These are phyloP conservation scores for Microctenopoma lineatum DNA, from an alignment of 2,797 vertebrate species.

Conservation along the genomic window DNA sequence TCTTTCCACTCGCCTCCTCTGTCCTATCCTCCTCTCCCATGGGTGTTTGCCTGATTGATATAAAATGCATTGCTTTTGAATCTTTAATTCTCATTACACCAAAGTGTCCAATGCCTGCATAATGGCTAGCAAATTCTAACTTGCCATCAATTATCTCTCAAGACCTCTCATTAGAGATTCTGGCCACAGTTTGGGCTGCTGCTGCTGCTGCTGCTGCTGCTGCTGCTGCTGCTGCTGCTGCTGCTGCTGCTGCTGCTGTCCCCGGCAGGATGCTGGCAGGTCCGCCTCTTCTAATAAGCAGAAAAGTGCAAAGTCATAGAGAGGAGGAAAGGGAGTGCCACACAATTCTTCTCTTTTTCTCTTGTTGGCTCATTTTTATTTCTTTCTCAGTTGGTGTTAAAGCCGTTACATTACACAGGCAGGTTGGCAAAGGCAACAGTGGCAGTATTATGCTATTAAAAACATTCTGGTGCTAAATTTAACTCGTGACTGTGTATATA, in stretches of 20 bases:
- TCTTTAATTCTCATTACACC: constrained; percentile 79
- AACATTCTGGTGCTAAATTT: neutral
- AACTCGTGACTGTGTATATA: neutral
- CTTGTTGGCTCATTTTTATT: constrained; percentile 37
- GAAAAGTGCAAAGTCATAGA: constrained; percentile 81
- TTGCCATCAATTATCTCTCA: constrained; percentile 69
- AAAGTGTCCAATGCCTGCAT: constrained; percentile 51
- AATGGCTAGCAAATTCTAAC: constrained; percentile 68
- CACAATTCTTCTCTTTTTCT: constrained; percentile 19
- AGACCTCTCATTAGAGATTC: constrained; percentile 78
- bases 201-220: constrained; percentile 49
- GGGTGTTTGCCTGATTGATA: constrained; percentile 71
- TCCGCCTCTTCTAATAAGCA: constrained; percentile 65
- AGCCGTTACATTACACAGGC: constrained; percentile 21
- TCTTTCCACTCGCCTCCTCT: neutral
- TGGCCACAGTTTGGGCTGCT: constrained; percentile 60
- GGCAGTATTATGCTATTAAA: neutral
- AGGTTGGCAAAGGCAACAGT: constrained; percentile 1
- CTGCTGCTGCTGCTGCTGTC: constrained; percentile 53
- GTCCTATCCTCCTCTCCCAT: constrained; percentile 26
- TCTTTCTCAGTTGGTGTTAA: constrained; percentile 10
- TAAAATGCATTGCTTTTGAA: constrained; percentile 76
- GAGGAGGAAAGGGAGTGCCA: constrained; percentile 22
- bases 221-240: constrained; percentile 48
- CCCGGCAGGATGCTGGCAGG: constrained; percentile 54